Percentiles rank a stretch among this genome's conserved stretches.
These are phyloP conservation scores for Basileuterus tristriatus DNA, from an alignment of 2,797 vertebrate genomes.

Conservation along the genomic window DNA sequence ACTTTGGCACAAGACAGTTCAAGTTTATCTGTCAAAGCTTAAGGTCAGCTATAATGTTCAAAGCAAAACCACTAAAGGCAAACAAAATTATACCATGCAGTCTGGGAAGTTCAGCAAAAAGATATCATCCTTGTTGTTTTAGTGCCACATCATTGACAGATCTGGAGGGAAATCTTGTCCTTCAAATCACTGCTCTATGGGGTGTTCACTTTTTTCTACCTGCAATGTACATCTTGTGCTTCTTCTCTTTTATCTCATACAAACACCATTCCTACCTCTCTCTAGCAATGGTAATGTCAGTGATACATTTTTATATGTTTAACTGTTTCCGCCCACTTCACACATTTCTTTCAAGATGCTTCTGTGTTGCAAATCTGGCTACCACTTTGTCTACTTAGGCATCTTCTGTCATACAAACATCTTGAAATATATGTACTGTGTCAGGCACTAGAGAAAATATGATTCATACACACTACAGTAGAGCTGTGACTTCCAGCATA, in stretches of 20 bases:
- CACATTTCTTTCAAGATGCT: not conserved
- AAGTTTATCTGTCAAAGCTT: not conserved
- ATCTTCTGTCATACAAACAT: not conserved
- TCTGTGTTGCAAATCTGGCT: not conserved
- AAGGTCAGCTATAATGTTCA: not conserved
- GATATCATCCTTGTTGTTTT: not conserved
- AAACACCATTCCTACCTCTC: not conserved
- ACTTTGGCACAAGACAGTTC: not conserved
- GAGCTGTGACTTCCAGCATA: not conserved
- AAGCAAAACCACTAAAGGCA: not conserved
- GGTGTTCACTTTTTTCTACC: not conserved
- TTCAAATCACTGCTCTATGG: rapidly evolving
- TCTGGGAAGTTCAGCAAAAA: not conserved
- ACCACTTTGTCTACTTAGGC: not conserved
- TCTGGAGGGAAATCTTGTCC: not conserved
- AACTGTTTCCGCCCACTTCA: not conserved
- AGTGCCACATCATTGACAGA: not conserved
- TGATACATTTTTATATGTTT: not conserved
- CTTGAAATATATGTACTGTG: not conserved
- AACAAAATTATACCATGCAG: not conserved
- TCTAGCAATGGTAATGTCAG: not conserved
- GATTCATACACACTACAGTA: not conserved
- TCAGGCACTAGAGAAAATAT: not conserved
- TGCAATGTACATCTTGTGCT: not conserved
- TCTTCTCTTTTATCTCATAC: not conserved